Conservation (phyloP, 1,140 invertebrate genomes). For the Drosophila ohnishii region DNA sequence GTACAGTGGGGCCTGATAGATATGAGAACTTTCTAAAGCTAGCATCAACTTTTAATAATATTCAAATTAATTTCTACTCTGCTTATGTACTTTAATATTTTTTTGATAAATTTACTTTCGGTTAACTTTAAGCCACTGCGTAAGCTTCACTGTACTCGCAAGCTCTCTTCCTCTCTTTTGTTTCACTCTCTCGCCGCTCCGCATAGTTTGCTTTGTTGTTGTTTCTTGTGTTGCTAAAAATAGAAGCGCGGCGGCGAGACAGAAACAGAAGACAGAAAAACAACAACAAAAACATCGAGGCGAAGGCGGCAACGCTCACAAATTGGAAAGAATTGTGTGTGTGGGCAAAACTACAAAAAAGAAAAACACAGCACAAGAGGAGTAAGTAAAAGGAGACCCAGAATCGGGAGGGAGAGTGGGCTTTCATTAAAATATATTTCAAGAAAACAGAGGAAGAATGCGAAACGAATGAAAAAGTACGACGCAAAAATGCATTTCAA, state of each 20-base stretch:
- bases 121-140: neutral
- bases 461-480: constrained; percentile 52
- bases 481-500: constrained; percentile 60
- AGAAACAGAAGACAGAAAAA: constrained; percentile 67
- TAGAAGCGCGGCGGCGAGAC: constrained; percentile 70
- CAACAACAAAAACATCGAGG: constrained; percentile 39
- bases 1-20: constrained; percentile 23
- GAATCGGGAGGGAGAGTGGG: constrained; percentile 32
- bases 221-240: constrained; percentile 70
- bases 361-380: constrained; percentile 36
- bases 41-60: neutral
- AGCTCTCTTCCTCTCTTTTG: constrained; percentile 31
- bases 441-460: constrained; percentile 34
- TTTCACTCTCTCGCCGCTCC: constrained; percentile 21
- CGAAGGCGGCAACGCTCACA: constrained; percentile 54
- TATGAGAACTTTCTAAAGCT: neutral
- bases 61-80: neutral
- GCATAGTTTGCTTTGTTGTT: constrained; percentile 66
- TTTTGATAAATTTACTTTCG: neutral
- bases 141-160: constrained; percentile 16
- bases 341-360: constrained; percentile 47
- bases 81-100: neutral
- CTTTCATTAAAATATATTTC: constrained; percentile 48
- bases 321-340: constrained; percentile 61
- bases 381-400: constrained; percentile 28